Conservation (phyloP, 1,140 invertebrate genomes). For the Leucophenga varia region DNA sequence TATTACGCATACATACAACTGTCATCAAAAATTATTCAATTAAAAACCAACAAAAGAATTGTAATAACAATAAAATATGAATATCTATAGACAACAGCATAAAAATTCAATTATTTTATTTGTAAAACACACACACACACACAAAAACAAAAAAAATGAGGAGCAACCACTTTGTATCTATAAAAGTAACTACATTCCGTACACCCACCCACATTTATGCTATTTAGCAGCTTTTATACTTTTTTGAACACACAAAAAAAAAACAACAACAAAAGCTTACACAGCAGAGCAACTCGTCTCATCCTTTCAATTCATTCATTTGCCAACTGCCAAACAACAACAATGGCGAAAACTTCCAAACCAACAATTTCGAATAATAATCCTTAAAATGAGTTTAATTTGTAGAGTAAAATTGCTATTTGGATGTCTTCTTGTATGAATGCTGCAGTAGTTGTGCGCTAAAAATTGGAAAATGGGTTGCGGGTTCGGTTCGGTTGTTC, state of each 20-base stretch:
- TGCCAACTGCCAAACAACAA: conserved; percentile 3
- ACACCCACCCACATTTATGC: conserved; percentile 1
- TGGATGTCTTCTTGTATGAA: neutral
- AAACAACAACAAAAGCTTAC: neutral
- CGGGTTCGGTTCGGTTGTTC: neutral
- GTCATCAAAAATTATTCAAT: no score
- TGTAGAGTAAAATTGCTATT: conserved; percentile 42
- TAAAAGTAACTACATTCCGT: conserved; percentile 6
- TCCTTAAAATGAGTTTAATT: conserved; percentile 55
- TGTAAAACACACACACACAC: no score
- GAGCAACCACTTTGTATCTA: no score
- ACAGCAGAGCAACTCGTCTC: neutral
- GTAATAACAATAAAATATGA: no score
- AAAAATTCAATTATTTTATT: no score
- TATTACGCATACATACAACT: no score
- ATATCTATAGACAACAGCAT: no score
- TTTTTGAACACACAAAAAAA: conserved; percentile 1
- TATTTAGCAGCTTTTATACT: no score
- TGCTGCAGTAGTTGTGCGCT: no score
- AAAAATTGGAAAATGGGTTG: neutral
- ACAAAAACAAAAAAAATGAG: no score
- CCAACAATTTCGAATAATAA: conserved; percentile 52
- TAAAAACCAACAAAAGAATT: no score
- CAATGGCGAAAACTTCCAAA: conserved; percentile 26
- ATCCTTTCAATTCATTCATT: neutral